Evolutionary conservation across 1,140 invertebrate species (phyloP).

Genomic region (Eriocheir sinensis): DNA sequence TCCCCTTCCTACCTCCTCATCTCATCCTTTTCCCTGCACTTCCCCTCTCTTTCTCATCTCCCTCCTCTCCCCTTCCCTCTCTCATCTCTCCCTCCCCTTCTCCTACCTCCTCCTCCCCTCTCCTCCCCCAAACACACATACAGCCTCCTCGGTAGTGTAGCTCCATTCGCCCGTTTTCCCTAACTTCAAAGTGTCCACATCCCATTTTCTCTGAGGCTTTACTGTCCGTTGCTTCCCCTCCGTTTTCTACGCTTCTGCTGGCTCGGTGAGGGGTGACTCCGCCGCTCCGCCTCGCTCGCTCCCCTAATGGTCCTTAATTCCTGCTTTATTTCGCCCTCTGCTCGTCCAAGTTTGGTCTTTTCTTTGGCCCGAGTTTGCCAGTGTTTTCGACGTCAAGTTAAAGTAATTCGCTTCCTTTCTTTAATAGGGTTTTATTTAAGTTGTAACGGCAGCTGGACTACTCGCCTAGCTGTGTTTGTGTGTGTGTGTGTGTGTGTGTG

Average conservation of each 20-base stretch:
- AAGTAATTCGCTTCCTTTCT: background rate
- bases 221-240: background rate
- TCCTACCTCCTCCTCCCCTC: background rate
- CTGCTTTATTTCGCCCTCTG: conserved; percentile 11
- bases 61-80: too few relatives aligned
- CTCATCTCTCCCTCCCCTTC: too few relatives aligned
- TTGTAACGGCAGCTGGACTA: background rate
- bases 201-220: background rate
- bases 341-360: conserved; percentile 22
- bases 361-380: background rate
- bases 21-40: too few relatives aligned
- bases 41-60: too few relatives aligned
- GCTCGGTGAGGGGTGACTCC: background rate
- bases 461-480: background rate
- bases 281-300: background rate
- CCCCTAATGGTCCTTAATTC: conserved; percentile 14
- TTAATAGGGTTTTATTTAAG: conserved; percentile 18
- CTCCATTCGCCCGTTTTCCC: background rate
- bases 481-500: background rate
- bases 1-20: too few relatives aligned
- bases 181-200: conserved; percentile 5
- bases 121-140: background rate
- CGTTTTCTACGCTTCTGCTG: background rate
- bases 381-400: background rate
- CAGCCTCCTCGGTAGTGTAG: too few relatives aligned